Base-by-base conservation (phyloP, 2,797 vertebrate genomes). In the Etheostoma nigrum region DNA sequence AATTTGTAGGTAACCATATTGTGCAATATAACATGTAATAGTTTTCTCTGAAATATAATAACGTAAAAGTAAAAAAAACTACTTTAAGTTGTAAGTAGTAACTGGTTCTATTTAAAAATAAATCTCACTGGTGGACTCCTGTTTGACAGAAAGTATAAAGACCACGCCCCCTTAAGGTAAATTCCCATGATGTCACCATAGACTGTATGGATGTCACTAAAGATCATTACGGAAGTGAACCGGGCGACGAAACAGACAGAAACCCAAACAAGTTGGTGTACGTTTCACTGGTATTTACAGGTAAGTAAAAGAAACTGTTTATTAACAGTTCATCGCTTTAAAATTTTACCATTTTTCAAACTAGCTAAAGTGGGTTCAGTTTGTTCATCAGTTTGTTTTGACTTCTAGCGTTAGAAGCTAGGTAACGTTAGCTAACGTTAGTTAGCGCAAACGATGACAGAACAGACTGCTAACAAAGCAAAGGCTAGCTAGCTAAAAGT, bases 201-300 rank as follows among this genome's bases (percentile, higher is more conserved):
- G 27, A 5, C 27, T 27, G 27, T 27, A 27, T 27, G 27, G 72
- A 93, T 91, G 90, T 93, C 83, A 86, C 36, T 1, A 1, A 7
- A 67, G 6, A 74, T 62, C 45, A 79, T 60, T 63, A 33, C 93
- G 93, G 93, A 94, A 94, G 92, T 89, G 66, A 89, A 86, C 11
- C 21, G 8, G 64, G 30, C 76, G 74, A 79, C 66, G 55, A 53
- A 83, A 79, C 80, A 59, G 9, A 45, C 81, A 57, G 70, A 83
- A 81, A 86, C 62, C 70, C 42, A 58, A 74, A 85, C 15, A 90
- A 93, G 84, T 89, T 91, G 71, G 61, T 75, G 48, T 40, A 48
- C 55, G 5, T 2, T 30, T 64, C 11, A 19, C 4, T 47, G 0
- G 44, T 10, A 27, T 51, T 16, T 25, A 69, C 84, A 67, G 72